Percentiles rank a stretch among this genome's conserved stretches.
Evolutionary conservation across 92 coral and sea anemone genomes (phyloP).

Genomic region (Hydrozoanthus gracilis): DNA sequence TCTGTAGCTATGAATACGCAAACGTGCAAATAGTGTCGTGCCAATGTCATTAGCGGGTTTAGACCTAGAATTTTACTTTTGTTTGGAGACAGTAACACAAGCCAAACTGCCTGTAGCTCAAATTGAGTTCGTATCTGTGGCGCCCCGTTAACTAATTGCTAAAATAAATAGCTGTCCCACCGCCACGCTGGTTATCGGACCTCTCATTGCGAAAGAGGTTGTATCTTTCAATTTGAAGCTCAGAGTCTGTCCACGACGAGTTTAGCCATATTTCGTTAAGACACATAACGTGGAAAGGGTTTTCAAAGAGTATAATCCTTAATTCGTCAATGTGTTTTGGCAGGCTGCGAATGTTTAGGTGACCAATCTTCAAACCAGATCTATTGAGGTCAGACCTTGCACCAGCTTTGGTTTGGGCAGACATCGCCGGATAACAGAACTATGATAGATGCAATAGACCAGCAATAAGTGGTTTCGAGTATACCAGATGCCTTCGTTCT

Average conservation of each 20-base stretch:
- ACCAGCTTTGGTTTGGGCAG: conserved; percentile 38
- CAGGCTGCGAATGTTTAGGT: conserved; percentile 32
- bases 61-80: conserved; percentile 15
- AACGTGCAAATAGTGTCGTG: too few species aligned
- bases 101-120: conserved; percentile 53
- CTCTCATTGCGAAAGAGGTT: conserved; percentile 18
- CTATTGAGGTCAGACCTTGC: neutral
- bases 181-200: conserved; percentile 39
- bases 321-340: conserved; percentile 40
- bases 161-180: conserved; percentile 64
- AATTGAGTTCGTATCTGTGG: conserved; percentile 56
- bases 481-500: too few species aligned
- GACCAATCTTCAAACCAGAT: conserved; percentile 39
- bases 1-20: too few species aligned
- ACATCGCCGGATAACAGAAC: conserved; percentile 44
- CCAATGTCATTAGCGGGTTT: too few species aligned
- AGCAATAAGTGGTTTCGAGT: too few species aligned
- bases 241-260: conserved; percentile 9
- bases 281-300: conserved; percentile 17
- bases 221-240: conserved; percentile 45
- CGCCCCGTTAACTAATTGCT: conserved; percentile 42
- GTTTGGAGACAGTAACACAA: conserved; percentile 38
- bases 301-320: conserved; percentile 3
- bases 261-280: conserved; percentile 14
- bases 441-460: neutral